phyloP scores from a whole-genome alignment of 2,797 vertebrate genomes.

The Potorous gilbertii region DNA sequence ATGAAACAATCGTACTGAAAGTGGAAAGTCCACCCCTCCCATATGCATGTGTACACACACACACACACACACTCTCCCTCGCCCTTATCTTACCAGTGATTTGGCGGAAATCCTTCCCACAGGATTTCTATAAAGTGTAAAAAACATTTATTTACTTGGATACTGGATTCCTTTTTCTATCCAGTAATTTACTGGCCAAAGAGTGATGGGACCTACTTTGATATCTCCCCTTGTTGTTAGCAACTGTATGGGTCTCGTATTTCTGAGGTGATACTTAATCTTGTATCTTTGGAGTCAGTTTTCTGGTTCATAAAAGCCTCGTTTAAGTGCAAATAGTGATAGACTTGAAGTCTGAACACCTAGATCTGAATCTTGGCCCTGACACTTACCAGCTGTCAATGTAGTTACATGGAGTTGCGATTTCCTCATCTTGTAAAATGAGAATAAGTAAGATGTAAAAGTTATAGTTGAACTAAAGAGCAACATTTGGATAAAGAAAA shows the following conservation, averaged over 20 bases:
- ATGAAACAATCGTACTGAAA: background rate
- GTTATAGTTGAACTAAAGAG: background rate
- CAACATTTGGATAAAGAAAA: background rate
- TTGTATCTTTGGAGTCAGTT: background rate
- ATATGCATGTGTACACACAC: background rate
- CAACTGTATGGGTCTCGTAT: accelerated
- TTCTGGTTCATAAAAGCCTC: background rate
- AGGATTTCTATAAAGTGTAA: background rate
- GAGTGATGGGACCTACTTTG: accelerated
- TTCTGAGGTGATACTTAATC: accelerated
- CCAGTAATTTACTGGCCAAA: background rate
- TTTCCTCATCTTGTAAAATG: background rate
- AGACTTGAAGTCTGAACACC: background rate
- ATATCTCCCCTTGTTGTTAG: accelerated
- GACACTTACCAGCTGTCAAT: background rate
- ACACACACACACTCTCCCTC: too few relatives aligned
- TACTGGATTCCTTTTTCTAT: background rate
- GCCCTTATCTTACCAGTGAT: background rate
- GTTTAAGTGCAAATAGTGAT: background rate
- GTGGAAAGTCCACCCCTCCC: background rate
- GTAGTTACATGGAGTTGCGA: background rate
- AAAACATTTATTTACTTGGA: background rate
- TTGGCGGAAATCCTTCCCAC: background rate
- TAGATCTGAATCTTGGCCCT: background rate
- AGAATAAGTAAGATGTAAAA: background rate